Evolutionary conservation across 2,888 invertebrate species (phyloP), one percentile per base, ranked within the genome.

Genomic region (Catocala fraxini): DNA sequence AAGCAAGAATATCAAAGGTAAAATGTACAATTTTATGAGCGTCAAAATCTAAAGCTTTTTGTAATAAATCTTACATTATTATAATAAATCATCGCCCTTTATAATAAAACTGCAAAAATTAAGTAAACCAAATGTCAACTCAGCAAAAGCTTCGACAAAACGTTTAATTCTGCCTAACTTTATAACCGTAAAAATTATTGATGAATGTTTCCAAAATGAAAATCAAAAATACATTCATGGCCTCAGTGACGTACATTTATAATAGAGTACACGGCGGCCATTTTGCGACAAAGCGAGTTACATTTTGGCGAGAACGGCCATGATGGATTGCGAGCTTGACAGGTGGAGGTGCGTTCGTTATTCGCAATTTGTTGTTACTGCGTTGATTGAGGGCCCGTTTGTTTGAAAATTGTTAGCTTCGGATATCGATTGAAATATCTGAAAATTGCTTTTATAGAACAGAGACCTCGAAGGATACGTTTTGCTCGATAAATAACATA

Each of bases 261-360:
- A 75, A 74, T 61, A 72, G 47, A 61, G 51, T 46, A 71, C 68
- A 67, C 59, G 55, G 74, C 74, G 69, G 79, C 77, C 80, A 79
- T 83, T 83, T 82, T 72, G 79, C 72, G 72, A 82, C 81, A 83
- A 79, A 82, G 75, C 74, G 72, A 68, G 70, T 81, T 83, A 82
- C 82, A 80, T 86, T 85, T 84, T 81, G 78, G 80, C 81, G 79
- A 71, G 79, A 70, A 71, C 73, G 72, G 82, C 81, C 84, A 88
- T 88, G 89, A 89, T 87, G 82, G 87, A 89, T 89, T 76, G 78
- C 71, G 70, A 72, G 69, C 73, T 70, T 85, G 86, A 85, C 86
- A 86, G 85, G 82, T 83, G 51, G 64, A 69, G 73, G 67, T 71
- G 74, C 68, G 71, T 68, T 70, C 68, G 71, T 64, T 74, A 77